Conservation (phyloP, 2,797 vertebrate species). For the Cirrhinus molitorella region DNA sequence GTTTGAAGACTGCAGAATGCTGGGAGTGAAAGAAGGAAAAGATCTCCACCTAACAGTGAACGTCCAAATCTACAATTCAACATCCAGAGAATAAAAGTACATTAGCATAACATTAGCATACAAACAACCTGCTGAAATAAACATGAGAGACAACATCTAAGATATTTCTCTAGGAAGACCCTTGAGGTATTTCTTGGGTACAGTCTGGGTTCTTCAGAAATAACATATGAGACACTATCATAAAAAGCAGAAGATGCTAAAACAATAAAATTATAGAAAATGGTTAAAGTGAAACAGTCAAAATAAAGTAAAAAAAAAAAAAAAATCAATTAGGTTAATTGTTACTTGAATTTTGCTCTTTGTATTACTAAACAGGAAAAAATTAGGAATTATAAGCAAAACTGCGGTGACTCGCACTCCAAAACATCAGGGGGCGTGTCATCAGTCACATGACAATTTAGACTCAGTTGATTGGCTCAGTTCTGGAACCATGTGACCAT, state of each 20-base stretch:
- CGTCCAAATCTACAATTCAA: background rate
- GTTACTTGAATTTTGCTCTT: background rate
- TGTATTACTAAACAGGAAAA: background rate
- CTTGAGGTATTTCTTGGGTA: background rate
- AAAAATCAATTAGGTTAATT: background rate
- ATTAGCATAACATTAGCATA: background rate
- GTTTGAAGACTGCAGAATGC: constrained; percentile 19
- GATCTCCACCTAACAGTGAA: no score
- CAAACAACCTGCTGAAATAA: background rate
- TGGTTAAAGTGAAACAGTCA: background rate
- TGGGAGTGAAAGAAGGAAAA: background rate
- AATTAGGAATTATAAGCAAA: background rate
- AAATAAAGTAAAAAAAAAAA: background rate
- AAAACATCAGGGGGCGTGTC: background rate
- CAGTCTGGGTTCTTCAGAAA: constrained; percentile 2
- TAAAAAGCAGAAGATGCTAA: background rate
- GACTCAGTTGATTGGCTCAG: background rate
- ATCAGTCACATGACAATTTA: background rate
- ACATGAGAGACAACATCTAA: background rate
- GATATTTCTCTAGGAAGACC: background rate
- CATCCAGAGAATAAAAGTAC: background rate
- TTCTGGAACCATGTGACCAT: background rate
- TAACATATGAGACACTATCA: background rate
- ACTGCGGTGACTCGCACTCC: background rate
- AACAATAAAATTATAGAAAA: background rate